phyloP scores from a whole-genome alignment of 2,797 vertebrate genomes.

The Sebastolobus altivelis region DNA sequence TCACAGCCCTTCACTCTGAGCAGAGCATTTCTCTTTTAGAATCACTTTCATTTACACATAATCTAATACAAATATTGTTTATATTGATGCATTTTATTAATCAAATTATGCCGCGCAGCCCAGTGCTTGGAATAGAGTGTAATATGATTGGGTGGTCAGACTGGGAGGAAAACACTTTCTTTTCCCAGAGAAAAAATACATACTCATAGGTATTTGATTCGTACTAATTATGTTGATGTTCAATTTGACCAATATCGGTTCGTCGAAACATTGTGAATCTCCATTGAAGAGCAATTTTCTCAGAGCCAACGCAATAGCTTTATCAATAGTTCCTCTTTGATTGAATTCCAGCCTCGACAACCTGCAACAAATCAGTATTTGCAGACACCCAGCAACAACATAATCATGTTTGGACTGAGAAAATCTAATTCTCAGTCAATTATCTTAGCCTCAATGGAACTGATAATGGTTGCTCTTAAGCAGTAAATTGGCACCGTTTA shows the following conservation, averaged over 20 bases:
- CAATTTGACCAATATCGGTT: slow-evolving; percentile 28
- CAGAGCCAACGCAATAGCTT: slow-evolving; percentile 45
- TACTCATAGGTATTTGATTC: slow-evolving; percentile 23
- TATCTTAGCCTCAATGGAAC: slow-evolving; percentile 76
- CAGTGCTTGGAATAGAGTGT: not conserved
- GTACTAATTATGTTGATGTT: slow-evolving; percentile 31
- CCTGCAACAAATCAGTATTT: slow-evolving; percentile 76
- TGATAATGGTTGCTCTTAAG: slow-evolving; percentile 80
- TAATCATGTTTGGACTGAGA: slow-evolving; percentile 80
- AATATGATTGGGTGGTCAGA: not conserved
- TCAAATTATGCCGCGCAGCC: not conserved
- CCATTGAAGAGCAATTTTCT: slow-evolving; percentile 44
- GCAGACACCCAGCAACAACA: slow-evolving; percentile 71
- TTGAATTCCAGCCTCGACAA: slow-evolving; percentile 70
- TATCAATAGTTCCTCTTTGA: slow-evolving; percentile 73
- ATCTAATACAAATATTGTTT: not conserved
- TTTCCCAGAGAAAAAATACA: slow-evolving; percentile 10
- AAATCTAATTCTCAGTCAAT: slow-evolving; percentile 84
- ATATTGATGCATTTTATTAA: not conserved
- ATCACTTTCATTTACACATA: not conserved
- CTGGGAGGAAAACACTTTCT: not conserved
- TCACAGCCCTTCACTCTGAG: not conserved
- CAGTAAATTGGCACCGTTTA: slow-evolving; percentile 78
- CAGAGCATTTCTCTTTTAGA: not conserved
- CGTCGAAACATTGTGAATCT: slow-evolving; percentile 33